Conservation (phyloP, 1,140 invertebrate genomes). For the Globodera rostochiensis region DNA sequence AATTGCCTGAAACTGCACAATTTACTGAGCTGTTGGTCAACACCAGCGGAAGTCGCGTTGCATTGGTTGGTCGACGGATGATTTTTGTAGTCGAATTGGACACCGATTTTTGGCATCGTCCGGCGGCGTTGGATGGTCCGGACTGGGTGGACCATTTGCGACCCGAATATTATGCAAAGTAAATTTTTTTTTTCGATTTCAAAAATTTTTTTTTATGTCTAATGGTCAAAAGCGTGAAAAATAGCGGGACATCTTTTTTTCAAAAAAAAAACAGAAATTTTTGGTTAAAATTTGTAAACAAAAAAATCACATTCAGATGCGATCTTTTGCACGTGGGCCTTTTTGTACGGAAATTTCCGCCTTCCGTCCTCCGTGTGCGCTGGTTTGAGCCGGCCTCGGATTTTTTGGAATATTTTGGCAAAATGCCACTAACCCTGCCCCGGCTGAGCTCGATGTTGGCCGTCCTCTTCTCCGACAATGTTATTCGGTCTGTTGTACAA, state of each 20-base stretch:
- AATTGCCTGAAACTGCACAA: conserved; percentile 15
- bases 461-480: conserved; percentile 23
- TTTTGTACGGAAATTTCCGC: conserved; percentile 26
- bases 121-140: not conserved
- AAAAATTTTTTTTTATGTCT: not conserved
- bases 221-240: not conserved
- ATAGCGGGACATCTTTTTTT: not conserved
- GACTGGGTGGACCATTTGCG: conserved; percentile 12
- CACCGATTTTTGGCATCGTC: conserved; percentile 24
- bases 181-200: not conserved
- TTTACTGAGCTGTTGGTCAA: conserved; percentile 32
- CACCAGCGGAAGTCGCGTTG: conserved; percentile 27
- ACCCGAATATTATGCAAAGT: conserved; percentile 31
- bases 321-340: conserved; percentile 17
- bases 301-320: conserved; percentile 1
- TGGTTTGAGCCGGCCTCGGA: conserved; percentile 22
- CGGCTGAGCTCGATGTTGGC: not conserved
- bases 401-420: conserved; percentile 13
- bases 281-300: not conserved
- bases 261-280: not conserved
- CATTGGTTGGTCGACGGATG: conserved; percentile 28
- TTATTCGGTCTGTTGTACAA: conserved; percentile 15
- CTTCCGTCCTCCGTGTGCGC: not conserved
- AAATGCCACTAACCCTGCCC: not conserved
- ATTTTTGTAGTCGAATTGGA: conserved; percentile 35